Evolutionary conservation across 1,140 invertebrate species (phyloP), one percentile per base, ranked within the genome.

Genomic region (Solenopsis fugax): DNA sequence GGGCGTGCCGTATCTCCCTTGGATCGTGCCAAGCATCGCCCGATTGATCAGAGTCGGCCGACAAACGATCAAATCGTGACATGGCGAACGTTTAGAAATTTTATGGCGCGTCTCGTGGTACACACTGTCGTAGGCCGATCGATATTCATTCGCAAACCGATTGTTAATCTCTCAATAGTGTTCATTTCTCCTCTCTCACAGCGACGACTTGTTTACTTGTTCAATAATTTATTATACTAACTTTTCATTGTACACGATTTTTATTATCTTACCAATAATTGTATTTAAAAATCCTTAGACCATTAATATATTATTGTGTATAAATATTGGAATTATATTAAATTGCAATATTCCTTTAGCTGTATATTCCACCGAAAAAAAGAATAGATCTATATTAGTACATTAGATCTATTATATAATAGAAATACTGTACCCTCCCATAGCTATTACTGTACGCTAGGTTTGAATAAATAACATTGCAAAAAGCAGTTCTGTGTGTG

Each of bases 31-130:
- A 76, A 58, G 18, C 65, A 64, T 80, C 60, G 65, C 3, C 13
- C 58, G 82, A 89, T 89, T 84, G 88, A 89, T 82, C 54, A 50
- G 52, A 73, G 56, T 50, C 56, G 64, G 56, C 29, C 10, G 56
- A 12, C 34, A 29, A 86, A 50, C 69, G 81, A 89, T 88, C 76
- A 80, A 88, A 89, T 86, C 81, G 87, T 89, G 88, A 89, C 41
- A 50, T 67, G 18, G 24, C 54, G 52, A 89, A 85, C 16, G 72
- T 89, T 87, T 87, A 37, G 21, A 45, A 86, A 60, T 80, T 88
- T 88, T 88, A 89, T 75, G n/a, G 13, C 13, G 48, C 52, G 4
- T 85, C 52, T 58, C 87, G 67, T 67, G 88, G 80, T 88, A 60
- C 37, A 78, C 16, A 72, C 9, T n/a, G 12, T 73, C 41, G 34